Evolutionary conservation across 2,113 vertebrate genomes (phyloP).

Genomic region (Cynocephalus volans): DNA sequence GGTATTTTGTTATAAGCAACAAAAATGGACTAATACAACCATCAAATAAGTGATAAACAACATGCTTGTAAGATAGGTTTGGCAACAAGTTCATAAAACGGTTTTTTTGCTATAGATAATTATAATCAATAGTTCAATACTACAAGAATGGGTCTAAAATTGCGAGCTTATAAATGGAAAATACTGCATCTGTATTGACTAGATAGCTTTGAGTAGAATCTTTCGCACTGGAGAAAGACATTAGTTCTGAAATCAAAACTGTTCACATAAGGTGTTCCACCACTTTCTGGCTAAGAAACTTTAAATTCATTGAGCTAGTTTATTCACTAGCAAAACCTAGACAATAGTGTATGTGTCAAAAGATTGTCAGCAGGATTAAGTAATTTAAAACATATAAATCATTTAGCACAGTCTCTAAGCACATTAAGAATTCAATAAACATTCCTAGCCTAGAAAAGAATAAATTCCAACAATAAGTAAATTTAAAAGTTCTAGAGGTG

Average conservation of each 20-base stretch:
- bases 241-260: not conserved
- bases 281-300: conserved; percentile 37
- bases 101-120: not conserved
- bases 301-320: conserved; percentile 39
- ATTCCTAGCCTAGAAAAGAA: conserved; percentile 25
- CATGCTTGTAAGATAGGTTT: conserved; percentile 37
- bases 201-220: not conserved
- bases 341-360: conserved; percentile 17
- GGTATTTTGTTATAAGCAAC: too few species aligned
- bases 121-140: not conserved
- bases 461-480: conserved; percentile 3
- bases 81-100: not conserved
- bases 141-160: conserved; percentile 7
- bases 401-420: conserved; percentile 55
- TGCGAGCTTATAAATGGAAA: conserved; percentile 8
- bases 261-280: not conserved
- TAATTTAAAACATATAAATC: conserved; percentile 66
- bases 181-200: not conserved
- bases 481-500: not conserved
- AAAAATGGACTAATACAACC: too few species aligned
- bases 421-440: conserved; percentile 65
- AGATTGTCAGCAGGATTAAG: conserved; percentile 19
- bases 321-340: conserved; percentile 41
- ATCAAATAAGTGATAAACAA: conserved; percentile 25
- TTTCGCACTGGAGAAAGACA: not conserved